Base-by-base conservation (phyloP, 2,797 vertebrate species). In the Acropternis orthonyx region DNA sequence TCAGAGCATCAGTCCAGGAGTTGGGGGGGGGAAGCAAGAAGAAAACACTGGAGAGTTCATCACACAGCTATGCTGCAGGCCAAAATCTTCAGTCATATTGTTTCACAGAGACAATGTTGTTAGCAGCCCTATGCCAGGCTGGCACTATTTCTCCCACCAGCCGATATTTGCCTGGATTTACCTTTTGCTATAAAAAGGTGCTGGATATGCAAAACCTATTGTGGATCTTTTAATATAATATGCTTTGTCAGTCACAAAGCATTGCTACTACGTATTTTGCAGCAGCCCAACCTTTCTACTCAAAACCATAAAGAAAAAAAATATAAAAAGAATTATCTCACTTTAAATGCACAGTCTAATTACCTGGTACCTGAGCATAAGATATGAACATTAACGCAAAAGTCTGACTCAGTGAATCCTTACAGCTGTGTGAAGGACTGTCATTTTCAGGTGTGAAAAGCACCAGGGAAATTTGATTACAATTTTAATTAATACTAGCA, bases 401-500 rank as follows among this genome's bases (percentile, higher is more conserved):
- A 78, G 37, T 89, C 77, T 87, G 72, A 85, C 41, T 88, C 71
- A 55, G 52, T 83, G 54, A 83, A 77, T 77, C 65, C 62, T 86
- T 39, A 76, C 56, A 90, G 43, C 54, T 85, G 59, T 58, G 43
- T 34, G 61, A 89, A 79, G 36, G 30, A 76, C 55, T 88, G 56
- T 54, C 9, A 30, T 85, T 90, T 92, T 78, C 80, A 87, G 63
- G 80, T 77, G 74, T 69, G 59, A 71, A 95, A 96, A 83, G 55
- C 82, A 90, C 37, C 12, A 61, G 44, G 59, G 43, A 91, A 90
- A 91, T 86, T 59, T 79, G 27, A 88, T 73, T 84, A 81, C 27
- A 43, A 54, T 91, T 90, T 83, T 71, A 93, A 85, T 93, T 92
- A 87, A 88, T 88, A 82, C 41, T 76, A 86, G 52, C 41, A 92